phyloP scores from a whole-genome alignment of 2,113 vertebrate genomes.

The Forbesichthys agassizii region DNA sequence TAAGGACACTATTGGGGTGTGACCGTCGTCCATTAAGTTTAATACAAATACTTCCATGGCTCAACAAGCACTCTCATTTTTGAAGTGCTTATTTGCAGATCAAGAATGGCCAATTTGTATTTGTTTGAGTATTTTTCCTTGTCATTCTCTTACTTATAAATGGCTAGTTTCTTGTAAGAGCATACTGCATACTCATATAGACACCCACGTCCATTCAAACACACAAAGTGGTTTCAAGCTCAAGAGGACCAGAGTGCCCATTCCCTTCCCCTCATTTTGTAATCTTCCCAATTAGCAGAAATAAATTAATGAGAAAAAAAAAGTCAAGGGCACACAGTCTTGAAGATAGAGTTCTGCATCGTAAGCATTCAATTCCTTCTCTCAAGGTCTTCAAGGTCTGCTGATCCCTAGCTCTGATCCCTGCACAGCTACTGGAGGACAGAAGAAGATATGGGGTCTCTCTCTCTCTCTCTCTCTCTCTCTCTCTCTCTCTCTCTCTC shows the following conservation, averaged over 20 bases:
- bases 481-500: not conserved
- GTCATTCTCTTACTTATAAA: slow-evolving; percentile 31
- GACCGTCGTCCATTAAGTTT: slow-evolving; percentile 39
- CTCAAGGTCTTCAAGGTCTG: slow-evolving; percentile 70
- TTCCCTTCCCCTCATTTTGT: slow-evolving; percentile 54
- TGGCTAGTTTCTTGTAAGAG: slow-evolving; percentile 10
- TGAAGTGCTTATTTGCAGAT: slow-evolving; percentile 44
- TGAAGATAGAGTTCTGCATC: slow-evolving; percentile 72
- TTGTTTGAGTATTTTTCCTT: slow-evolving; percentile 9
- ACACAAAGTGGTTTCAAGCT: slow-evolving; percentile 39
- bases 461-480: not conserved
- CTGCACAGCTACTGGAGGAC: slow-evolving; percentile 45
- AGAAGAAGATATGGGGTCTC: slow-evolving; percentile 45
- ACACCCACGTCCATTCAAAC: slow-evolving; percentile 7
- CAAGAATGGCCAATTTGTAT: slow-evolving; percentile 51
- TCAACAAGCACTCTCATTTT: slow-evolving; percentile 57
- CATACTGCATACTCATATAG: slow-evolving; percentile 9
- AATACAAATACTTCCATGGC: slow-evolving; percentile 60
- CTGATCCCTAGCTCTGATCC: slow-evolving; percentile 63
- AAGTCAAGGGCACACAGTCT: slow-evolving; percentile 63
- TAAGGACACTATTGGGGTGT: slow-evolving; percentile 45
- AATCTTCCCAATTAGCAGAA: slow-evolving; percentile 75
- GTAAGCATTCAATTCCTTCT: slow-evolving; percentile 71
- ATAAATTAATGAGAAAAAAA: slow-evolving; percentile 75
- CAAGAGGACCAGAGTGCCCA: slow-evolving; percentile 54